Percentiles rank a stretch among this genome's conserved stretches.
phyloP scores from a whole-genome alignment of 2,888 invertebrate species.

The Apamea anceps region DNA sequence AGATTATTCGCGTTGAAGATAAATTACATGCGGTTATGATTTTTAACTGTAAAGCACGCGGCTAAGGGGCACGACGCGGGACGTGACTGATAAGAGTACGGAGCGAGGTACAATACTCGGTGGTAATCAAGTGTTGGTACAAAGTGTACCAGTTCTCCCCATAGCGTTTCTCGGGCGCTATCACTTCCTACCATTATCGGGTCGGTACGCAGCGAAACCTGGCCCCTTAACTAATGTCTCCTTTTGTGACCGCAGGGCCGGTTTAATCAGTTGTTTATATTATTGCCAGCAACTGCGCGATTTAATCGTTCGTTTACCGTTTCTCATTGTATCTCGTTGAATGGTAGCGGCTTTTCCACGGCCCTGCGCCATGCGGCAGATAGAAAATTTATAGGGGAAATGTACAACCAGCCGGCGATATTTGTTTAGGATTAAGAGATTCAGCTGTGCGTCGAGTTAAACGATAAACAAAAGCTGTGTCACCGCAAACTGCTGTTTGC shows the following conservation, averaged over 20 bases:
- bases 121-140: conserved; percentile 75
- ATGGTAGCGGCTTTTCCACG: conserved; percentile 76
- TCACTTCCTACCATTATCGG: conserved; percentile 87
- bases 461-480: conserved; percentile 87
- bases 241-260: conserved; percentile 86
- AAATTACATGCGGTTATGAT: conserved; percentile 57
- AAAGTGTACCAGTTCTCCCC: conserved; percentile 80
- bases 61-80: conserved; percentile 63
- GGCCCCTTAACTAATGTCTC: conserved; percentile 87
- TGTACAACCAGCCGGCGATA: conserved; percentile 75
- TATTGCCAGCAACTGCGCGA: conserved; percentile 86
- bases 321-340: conserved; percentile 84
- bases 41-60: conserved; percentile 62
- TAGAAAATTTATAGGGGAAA: conserved; percentile 79
- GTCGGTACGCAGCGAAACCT: conserved; percentile 79
- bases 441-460: conserved; percentile 82
- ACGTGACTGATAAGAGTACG: conserved; percentile 73
- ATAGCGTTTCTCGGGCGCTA: conserved; percentile 74
- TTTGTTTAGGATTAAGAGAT: conserved; percentile 89
- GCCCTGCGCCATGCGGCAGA: conserved; percentile 68
- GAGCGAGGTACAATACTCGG: conserved; percentile 60
- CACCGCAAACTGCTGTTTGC: conserved; percentile 87
- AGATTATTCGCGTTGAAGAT: conserved; percentile 65
- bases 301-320: conserved; percentile 88
- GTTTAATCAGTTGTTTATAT: conserved; percentile 90